phyloP scores from a whole-genome alignment of 2,797 vertebrate genomes.

The Hyperoplus immaculatus region DNA sequence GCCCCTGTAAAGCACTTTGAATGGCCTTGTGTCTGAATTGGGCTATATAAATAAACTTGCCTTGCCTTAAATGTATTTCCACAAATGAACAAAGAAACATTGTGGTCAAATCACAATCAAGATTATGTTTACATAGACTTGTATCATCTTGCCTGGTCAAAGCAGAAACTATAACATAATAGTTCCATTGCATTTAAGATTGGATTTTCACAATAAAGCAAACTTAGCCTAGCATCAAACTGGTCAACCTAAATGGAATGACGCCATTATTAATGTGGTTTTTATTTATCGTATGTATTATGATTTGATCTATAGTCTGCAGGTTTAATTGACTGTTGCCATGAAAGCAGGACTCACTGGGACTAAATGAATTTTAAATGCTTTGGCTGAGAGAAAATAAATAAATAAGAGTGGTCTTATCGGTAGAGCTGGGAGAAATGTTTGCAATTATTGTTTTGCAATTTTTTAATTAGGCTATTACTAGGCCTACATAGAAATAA shows the following conservation, averaged over 20 bases:
- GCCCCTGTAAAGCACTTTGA: no score
- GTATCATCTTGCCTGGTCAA: no score
- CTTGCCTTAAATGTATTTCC: no score
- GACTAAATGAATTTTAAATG: not conserved
- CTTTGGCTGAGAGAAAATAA: not conserved
- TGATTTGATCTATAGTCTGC: not conserved
- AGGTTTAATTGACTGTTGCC: constrained; percentile 23
- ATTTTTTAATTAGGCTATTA: no score
- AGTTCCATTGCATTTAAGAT: not conserved
- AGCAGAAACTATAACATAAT: not conserved
- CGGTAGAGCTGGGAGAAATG: no score
- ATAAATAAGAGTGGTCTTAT: not conserved
- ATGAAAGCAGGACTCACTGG: constrained; percentile 9
- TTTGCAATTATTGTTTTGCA: no score
- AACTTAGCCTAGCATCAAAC: not conserved
- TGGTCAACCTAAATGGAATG: not conserved
- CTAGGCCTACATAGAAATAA: not conserved
- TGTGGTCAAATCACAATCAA: no score
- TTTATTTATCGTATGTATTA: not conserved
- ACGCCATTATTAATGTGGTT: constrained; percentile 7
- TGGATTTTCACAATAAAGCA: not conserved
- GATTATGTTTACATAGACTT: no score
- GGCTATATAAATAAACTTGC: no score
- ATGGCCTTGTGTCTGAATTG: no score
- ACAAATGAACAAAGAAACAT: no score